Evolutionary conservation across 2,797 vertebrate genomes (phyloP), one percentile per base, ranked within the genome.

Genomic region (Botia almorhae): DNA sequence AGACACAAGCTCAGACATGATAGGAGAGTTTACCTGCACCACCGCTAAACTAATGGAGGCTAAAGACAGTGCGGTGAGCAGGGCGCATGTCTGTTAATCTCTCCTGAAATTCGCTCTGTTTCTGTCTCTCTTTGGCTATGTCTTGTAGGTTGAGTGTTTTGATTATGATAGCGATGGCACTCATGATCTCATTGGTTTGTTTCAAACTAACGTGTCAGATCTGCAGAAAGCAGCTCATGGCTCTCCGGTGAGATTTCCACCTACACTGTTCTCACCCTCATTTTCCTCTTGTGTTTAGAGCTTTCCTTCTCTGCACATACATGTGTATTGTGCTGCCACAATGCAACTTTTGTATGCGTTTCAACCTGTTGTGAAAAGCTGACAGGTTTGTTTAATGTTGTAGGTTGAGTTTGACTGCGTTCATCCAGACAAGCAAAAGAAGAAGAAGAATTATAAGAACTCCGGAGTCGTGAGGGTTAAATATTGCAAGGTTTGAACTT

Each of bases 391-490:
- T 60, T 61, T 2, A 26, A 29, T 51, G 21, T 83, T 10, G 72
- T 81, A 98, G 96, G 92, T 94, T 76, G 89, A 94, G 64, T 97
- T 96, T 86, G 96, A 97, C 71, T 98, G 96, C 84, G 90, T 98
- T 88, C 93, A 97, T 83, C 94, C 96, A 0, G 96, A 97, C 74
- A 97, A 98, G 82, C 96, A 96, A 86, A 94, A 96, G 91, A 98
- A 97, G 87, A 98, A 98, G 90, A 99, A 96, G 88, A 95, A 85
- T 89, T 98, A 98, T 85, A 98, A 95, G 89, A 97, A 97, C 88
- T 98, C 96, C 43, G 96, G 97, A 51, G 92, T 94, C 36, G 83
- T 98, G 50, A 91, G 83, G 63, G 88, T 98, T 73, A 98, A 96
- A 88, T 93, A 79, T 74, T 97, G 95, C 88, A 94, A 93, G 94